Evolutionary conservation across 2,113 vertebrate genomes (phyloP).

Genomic region (Poeciliopsis retropinna): DNA sequence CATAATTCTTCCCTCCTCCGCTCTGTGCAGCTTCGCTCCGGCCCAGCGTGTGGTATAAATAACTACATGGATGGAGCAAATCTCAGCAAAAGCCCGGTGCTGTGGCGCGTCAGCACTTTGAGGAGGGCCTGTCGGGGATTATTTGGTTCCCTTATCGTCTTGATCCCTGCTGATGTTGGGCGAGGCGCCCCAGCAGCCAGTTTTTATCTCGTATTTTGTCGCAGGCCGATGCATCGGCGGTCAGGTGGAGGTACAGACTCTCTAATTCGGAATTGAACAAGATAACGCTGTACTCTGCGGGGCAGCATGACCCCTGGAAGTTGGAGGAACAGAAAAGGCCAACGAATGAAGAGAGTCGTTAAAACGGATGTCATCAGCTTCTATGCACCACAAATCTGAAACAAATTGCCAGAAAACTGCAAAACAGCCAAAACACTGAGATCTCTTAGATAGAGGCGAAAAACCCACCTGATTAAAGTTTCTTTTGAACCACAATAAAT

Average conservation of each 20-base stretch:
- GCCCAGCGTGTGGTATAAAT: slow-evolving; percentile 63
- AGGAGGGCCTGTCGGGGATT: slow-evolving; percentile 23
- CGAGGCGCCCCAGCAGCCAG: slow-evolving; percentile 55
- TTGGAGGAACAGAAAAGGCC: background rate
- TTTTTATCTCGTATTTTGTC: slow-evolving; percentile 2
- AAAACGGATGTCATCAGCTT: background rate
- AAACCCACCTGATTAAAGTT: no score
- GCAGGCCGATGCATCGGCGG: slow-evolving; percentile 14
- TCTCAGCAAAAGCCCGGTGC: slow-evolving; percentile 43
- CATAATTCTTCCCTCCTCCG: slow-evolving; percentile 55
- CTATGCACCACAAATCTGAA: no score
- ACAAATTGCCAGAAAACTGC: no score
- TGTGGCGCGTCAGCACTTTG: slow-evolving; percentile 52
- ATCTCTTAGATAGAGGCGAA: no score
- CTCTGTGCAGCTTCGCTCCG: slow-evolving; percentile 33
- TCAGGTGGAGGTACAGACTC: background rate
- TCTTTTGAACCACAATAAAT: no score
- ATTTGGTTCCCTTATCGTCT: slow-evolving; percentile 36
- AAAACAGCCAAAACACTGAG: no score
- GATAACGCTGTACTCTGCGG: background rate
- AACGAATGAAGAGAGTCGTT: background rate
- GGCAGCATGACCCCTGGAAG: background rate
- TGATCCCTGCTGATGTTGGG: slow-evolving; percentile 27
- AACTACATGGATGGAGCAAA: slow-evolving; percentile 56
- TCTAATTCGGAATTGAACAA: background rate